phyloP scores from a whole-genome alignment of 1,140 invertebrate species.

The Leptopilina clavipes region DNA sequence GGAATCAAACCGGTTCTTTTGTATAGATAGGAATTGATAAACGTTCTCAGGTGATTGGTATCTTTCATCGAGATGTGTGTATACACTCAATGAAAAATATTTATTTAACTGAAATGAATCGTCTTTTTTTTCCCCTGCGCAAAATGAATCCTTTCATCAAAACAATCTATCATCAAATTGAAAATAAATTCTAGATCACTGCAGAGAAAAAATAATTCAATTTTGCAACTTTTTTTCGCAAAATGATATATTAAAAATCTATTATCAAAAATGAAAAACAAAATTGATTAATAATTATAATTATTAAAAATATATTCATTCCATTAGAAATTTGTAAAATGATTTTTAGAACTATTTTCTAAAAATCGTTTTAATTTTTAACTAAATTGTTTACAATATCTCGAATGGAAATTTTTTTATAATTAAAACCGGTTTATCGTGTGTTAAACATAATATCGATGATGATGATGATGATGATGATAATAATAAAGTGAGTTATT shows the following conservation, averaged over 20 bases:
- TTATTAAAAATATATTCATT: no score
- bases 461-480: not conserved
- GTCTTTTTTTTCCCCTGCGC: not conserved
- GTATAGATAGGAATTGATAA: slow-evolving; percentile 30
- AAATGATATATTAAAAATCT: no score
- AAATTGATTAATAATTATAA: no score
- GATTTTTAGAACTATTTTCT: no score
- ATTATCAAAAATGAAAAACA: no score
- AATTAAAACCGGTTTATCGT: not conserved
- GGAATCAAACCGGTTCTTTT: slow-evolving; percentile 24
- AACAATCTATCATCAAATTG: not conserved
- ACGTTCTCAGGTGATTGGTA: slow-evolving; percentile 29
- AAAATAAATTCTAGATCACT: no score
- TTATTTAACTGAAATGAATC: slow-evolving; percentile 10
- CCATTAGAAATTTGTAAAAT: no score
- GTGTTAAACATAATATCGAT: not conserved
- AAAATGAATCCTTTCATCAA: not conserved
- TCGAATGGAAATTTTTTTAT: not conserved
- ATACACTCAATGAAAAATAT: not conserved
- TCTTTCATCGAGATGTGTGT: slow-evolving; percentile 30
- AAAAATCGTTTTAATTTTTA: not conserved
- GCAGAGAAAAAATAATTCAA: no score
- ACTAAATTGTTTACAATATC: not conserved
- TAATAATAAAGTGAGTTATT: slow-evolving; percentile 2
- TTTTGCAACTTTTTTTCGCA: no score